A percentile compares a stretch with the other conserved stretches of the same genome.
Conservation (phyloP, 1,140 invertebrate species). For the Mactra quadrangularis region DNA sequence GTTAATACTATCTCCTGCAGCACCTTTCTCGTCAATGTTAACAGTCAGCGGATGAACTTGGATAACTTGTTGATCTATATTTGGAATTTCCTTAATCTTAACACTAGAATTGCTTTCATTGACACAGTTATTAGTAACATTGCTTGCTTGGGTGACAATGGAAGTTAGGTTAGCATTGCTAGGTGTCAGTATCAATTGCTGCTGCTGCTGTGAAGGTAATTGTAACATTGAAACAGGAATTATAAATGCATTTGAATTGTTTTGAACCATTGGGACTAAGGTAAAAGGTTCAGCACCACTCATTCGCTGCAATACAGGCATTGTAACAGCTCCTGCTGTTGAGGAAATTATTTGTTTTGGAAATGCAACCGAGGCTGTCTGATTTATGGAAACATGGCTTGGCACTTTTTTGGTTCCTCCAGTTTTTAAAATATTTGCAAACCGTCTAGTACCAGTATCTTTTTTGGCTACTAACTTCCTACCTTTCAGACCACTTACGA, state of each 20-base stretch:
- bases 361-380: neutral
- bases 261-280: slow-evolving; percentile 13
- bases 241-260: neutral
- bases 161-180: neutral
- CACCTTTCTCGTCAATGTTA: slow-evolving; percentile 40
- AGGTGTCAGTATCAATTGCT: neutral
- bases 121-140: neutral
- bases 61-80: neutral
- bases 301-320: neutral
- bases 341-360: neutral
- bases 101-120: neutral
- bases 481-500: neutral
- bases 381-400: neutral
- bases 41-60: slow-evolving; percentile 31
- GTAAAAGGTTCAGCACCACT: neutral
- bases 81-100: neutral
- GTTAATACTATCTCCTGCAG: slow-evolving; percentile 4
- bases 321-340: neutral
- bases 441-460: slow-evolving; percentile 8
- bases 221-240: slow-evolving; percentile 38
- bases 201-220: neutral
- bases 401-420: neutral
- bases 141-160: neutral
- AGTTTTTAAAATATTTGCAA: slow-evolving; percentile 41
- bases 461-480: slow-evolving; percentile 32